Conservation (phyloP, 1,140 invertebrate species). For the Tetragonula clypearis region DNA sequence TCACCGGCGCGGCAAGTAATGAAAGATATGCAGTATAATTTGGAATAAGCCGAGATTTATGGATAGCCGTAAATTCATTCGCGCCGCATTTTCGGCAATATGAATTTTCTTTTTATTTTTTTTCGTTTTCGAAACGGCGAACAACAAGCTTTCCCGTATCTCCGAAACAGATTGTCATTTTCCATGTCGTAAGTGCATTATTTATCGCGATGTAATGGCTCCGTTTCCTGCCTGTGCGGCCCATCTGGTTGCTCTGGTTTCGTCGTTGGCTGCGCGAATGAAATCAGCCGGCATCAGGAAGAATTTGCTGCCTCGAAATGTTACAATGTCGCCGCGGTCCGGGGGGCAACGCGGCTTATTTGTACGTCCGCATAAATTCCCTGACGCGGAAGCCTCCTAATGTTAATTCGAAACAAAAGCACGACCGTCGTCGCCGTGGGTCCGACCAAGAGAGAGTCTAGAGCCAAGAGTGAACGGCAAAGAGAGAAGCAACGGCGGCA, state of each 20-base stretch:
- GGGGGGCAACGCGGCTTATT: constrained; percentile 43
- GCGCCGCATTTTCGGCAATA: constrained; percentile 53
- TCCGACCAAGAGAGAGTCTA: constrained; percentile 36
- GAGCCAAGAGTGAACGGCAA: constrained; percentile 10
- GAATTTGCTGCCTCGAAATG: constrained; percentile 16
- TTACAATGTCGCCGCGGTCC: not conserved
- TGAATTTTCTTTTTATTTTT: constrained; percentile 59
- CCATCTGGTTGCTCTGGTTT: too few relatives aligned
- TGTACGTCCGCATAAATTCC: constrained; percentile 56
- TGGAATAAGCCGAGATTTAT: constrained; percentile 62
- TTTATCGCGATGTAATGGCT: not conserved
- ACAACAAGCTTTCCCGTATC: not conserved
- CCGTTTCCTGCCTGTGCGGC: too few relatives aligned
- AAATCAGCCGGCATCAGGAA: not conserved
- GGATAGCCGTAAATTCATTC: constrained; percentile 53
- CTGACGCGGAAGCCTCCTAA: constrained; percentile 65
- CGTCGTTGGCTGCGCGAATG: not conserved
- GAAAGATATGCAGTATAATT: constrained; percentile 63
- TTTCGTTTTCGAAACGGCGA: not conserved
- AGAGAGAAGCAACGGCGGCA: constrained; percentile 14
- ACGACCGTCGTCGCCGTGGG: constrained; percentile 44
- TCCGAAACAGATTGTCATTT: not conserved
- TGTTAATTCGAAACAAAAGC: constrained; percentile 71
- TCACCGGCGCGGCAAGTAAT: constrained; percentile 44
- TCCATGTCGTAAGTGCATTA: not conserved